phyloP scores from a whole-genome alignment of 2,113 vertebrate genomes.

The Nanorana parkeri region DNA sequence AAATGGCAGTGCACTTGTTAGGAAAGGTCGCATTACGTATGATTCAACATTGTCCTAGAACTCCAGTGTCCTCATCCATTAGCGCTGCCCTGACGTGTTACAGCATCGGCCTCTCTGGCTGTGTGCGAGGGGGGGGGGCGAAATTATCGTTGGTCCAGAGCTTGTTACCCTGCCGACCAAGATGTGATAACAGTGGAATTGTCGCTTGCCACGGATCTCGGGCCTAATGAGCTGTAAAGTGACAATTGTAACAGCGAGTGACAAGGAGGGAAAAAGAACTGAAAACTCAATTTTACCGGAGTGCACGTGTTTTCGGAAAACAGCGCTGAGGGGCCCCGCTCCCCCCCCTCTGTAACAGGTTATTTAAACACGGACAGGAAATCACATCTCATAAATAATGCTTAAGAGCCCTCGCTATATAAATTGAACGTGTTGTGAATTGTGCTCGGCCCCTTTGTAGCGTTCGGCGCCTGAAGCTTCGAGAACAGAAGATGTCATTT shows the following conservation, averaged over 20 bases:
- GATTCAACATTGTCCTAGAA: too few species aligned
- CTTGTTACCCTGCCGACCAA: too few species aligned
- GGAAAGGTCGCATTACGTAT: too few species aligned
- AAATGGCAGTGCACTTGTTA: too few species aligned
- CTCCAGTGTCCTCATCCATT: too few species aligned
- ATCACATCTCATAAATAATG: constrained; percentile 84
- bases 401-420: constrained; percentile 78
- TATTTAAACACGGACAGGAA: constrained; percentile 83
- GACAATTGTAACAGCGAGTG: neutral
- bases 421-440: constrained; percentile 81
- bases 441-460: constrained; percentile 81
- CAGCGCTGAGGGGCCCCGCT: neutral
- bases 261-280: neutral
- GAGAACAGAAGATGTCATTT: constrained; percentile 84
- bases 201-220: neutral
- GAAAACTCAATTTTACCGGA: neutral
- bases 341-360: constrained; percentile 67
- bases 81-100: too few species aligned
- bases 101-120: neutral
- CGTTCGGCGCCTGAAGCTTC: constrained; percentile 73
- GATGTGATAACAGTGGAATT: too few species aligned
- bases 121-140: neutral
- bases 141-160: neutral
- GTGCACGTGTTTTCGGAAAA: neutral
- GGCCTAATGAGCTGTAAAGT: constrained; percentile 5